A percentile compares a stretch with the other conserved stretches of the same genome.
These are phyloP conservation scores for Mesembrinibis cayennensis DNA, from an alignment of 2,113 vertebrate genomes.

Conservation along the genomic window DNA sequence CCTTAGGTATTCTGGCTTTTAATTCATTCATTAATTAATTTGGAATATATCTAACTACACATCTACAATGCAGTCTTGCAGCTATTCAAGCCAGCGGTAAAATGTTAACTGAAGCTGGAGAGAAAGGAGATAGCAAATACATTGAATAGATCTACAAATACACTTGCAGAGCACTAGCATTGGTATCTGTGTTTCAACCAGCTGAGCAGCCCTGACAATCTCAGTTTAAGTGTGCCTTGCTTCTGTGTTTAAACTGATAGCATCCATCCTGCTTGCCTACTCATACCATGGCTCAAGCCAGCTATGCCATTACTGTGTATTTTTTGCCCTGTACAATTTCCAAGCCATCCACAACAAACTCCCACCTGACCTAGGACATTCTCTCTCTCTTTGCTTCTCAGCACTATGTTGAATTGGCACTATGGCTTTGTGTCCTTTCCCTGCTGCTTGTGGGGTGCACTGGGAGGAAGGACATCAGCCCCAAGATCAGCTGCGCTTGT, in stretches of 20 bases:
- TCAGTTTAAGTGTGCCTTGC: rapidly evolving
- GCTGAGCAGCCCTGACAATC: not conserved
- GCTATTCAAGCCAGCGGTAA: not conserved
- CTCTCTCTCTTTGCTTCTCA: not conserved
- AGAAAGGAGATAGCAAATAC: not conserved
- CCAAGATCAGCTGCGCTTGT: not conserved
- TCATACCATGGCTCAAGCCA: not conserved
- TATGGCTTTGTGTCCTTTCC: not conserved
- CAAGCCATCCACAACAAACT: not conserved
- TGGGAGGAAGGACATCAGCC: not conserved
- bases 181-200: not conserved
- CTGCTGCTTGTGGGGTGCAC: not conserved
- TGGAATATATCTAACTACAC: not conserved
- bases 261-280: not conserved
- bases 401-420: not conserved
- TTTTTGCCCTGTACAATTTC: not conserved
- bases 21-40: not conserved
- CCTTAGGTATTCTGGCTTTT: not conserved
- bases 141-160: not conserved
- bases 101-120: not conserved
- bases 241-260: not conserved
- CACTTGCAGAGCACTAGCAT: not conserved
- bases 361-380: not conserved
- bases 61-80: not conserved
- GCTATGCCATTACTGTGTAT: not conserved